Evolutionary conservation across 2,113 vertebrate species (phyloP).

Genomic region (Sinocyclocheilus grahami): DNA sequence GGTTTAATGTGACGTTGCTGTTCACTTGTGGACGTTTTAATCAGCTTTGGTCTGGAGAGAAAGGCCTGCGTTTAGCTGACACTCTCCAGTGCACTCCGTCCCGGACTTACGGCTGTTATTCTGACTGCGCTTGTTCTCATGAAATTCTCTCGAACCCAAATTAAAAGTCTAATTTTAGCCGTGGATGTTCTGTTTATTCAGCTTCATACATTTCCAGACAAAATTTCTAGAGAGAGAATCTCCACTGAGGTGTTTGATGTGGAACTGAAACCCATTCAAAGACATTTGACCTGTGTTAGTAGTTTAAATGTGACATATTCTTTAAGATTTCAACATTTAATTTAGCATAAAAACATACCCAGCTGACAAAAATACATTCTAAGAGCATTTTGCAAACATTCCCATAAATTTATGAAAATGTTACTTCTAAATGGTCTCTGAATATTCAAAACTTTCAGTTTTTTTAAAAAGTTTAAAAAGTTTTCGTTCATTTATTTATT

Average conservation of each 20-base stretch:
- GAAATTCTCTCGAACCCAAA: constrained; percentile 15
- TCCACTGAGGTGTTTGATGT: constrained; percentile 1
- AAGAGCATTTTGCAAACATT: too few relatives aligned
- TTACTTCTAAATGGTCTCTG: too few relatives aligned
- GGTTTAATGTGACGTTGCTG: constrained; percentile 32
- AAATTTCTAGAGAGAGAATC: neutral
- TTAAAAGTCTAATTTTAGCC: constrained; percentile 13
- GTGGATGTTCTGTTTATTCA: constrained; percentile 18
- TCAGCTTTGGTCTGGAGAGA: constrained; percentile 34
- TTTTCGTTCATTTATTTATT: too few relatives aligned
- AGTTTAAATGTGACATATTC: neutral
- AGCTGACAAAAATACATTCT: too few relatives aligned
- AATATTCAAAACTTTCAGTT: too few relatives aligned
- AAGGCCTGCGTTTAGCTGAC: constrained; percentile 1
- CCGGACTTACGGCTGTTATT: constrained; percentile 7
- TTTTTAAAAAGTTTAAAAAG: too few relatives aligned
- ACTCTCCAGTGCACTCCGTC: neutral
- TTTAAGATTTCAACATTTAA: neutral
- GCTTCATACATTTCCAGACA: neutral
- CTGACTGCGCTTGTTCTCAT: constrained; percentile 12
- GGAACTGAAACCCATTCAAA: neutral
- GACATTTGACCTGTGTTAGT: neutral
- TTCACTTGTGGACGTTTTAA: constrained; percentile 35
- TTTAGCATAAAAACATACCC: neutral
- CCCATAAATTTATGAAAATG: too few relatives aligned